phyloP scores from a whole-genome alignment of 2,113 vertebrate species.

The Psettodes erumei region DNA sequence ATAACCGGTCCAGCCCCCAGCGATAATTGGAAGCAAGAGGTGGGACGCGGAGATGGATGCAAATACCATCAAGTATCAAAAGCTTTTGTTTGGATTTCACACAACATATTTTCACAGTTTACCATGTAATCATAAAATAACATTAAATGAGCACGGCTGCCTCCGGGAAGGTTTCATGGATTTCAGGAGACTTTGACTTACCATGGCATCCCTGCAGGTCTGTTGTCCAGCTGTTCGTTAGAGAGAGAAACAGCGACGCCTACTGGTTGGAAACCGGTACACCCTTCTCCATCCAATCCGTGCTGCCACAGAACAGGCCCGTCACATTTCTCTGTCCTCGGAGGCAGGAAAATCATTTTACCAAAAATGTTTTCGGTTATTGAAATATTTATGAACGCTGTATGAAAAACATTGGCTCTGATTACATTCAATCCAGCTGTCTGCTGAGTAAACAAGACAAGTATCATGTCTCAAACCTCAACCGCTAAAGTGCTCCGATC shows the following conservation, averaged over 20 bases:
- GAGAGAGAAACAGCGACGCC: slow-evolving; percentile 65
- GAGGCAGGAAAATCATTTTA: slow-evolving; percentile 39
- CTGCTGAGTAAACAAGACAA: slow-evolving; percentile 9
- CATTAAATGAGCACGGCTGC: neutral
- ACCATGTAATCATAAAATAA: neutral
- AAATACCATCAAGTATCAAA: slow-evolving; percentile 23
- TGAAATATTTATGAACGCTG: slow-evolving; percentile 11
- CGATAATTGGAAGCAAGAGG: slow-evolving; percentile 70
- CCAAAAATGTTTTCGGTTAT: slow-evolving; percentile 18
- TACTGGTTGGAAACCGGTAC: neutral
- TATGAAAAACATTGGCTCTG: slow-evolving; percentile 5
- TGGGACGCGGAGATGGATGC: slow-evolving; percentile 46
- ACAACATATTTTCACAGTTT: neutral
- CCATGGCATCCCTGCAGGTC: slow-evolving; percentile 15
- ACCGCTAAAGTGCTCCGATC: neutral
- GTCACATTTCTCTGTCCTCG: slow-evolving; percentile 2
- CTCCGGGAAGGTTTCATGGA: neutral
- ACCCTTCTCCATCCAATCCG: neutral
- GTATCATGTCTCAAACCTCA: slow-evolving; percentile 8
- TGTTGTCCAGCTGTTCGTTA: slow-evolving; percentile 9
- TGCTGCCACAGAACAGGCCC: slow-evolving; percentile 18
- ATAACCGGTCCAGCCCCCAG: slow-evolving; percentile 34
- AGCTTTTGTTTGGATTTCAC: neutral
- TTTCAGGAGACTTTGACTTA: slow-evolving; percentile 8
- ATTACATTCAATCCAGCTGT: slow-evolving; percentile 14